phyloP scores from a whole-genome alignment of 2,797 vertebrate species.

The Anomalospiza imberbis region DNA sequence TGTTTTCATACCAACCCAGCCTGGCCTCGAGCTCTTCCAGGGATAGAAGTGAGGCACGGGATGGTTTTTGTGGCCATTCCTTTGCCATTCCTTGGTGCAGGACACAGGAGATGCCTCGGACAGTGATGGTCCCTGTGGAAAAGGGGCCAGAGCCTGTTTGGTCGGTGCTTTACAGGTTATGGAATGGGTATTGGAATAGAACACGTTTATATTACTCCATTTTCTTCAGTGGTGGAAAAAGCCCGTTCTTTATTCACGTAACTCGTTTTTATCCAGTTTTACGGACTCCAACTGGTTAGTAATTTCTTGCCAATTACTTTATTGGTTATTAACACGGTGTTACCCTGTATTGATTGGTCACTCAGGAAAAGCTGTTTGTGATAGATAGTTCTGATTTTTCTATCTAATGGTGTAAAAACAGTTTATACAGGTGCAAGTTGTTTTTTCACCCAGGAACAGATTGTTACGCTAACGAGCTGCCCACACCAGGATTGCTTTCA shows the following conservation, averaged over 20 bases:
- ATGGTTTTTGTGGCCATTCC: not conserved
- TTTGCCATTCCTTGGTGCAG: not conserved
- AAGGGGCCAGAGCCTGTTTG: not conserved
- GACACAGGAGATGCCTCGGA: not conserved
- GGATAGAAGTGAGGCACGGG: not conserved
- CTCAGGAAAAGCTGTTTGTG: not conserved
- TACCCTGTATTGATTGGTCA: too few relatives aligned
- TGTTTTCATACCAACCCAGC: not conserved
- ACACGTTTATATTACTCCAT: not conserved
- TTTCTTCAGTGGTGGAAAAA: not conserved
- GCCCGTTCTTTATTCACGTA: not conserved
- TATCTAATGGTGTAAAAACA: not conserved
- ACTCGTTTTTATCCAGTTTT: too few relatives aligned
- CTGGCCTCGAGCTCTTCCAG: not conserved
- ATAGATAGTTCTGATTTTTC: not conserved
- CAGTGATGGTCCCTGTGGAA: not conserved
- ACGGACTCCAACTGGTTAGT: too few relatives aligned
- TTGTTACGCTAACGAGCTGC: not conserved
- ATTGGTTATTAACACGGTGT: too few relatives aligned
- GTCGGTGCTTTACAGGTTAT: fast-evolving
- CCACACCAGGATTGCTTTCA: not conserved
- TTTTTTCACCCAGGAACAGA: not conserved
- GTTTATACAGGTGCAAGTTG: not conserved
- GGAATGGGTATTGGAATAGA: too few relatives aligned
- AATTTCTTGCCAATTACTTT: too few relatives aligned